phyloP scores from a whole-genome alignment of 2,113 vertebrate genomes.

The Podarcis raffonei region DNA sequence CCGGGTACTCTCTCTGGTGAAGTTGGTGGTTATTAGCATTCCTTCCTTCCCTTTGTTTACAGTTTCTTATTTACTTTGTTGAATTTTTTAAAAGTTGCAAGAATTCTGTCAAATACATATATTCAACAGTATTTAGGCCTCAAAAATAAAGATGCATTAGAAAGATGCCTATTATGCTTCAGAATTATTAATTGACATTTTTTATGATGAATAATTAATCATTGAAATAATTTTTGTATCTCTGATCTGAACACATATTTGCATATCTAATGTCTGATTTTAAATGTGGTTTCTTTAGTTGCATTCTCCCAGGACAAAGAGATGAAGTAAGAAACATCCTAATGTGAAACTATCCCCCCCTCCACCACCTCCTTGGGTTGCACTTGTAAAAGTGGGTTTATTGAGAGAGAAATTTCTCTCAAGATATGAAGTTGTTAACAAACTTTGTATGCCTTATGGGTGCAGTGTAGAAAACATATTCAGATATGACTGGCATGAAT shows the following conservation, averaged over 20 bases:
- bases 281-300: slow-evolving; percentile 81
- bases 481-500: slow-evolving; percentile 20
- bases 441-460: slow-evolving; percentile 60
- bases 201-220: slow-evolving; percentile 98
- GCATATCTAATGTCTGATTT: slow-evolving; percentile 93
- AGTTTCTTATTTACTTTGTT: slow-evolving; percentile 76
- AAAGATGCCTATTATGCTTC: slow-evolving; percentile 86
- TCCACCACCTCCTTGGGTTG: slow-evolving; percentile 29
- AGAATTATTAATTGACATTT: slow-evolving; percentile 97
- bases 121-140: slow-evolving; percentile 79
- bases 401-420: slow-evolving; percentile 59
- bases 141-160: slow-evolving; percentile 82
- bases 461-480: slow-evolving; percentile 39
- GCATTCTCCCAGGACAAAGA: slow-evolving; percentile 87
- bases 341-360: slow-evolving; percentile 71
- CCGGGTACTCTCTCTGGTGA: slow-evolving; percentile 46
- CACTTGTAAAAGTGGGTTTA: slow-evolving; percentile 66
- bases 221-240: slow-evolving; percentile 97
- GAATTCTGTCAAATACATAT: slow-evolving; percentile 75
- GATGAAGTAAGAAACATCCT: slow-evolving; percentile 79
- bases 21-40: slow-evolving; percentile 65
- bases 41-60: slow-evolving; percentile 71
- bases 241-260: slow-evolving; percentile 97
- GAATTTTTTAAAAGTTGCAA: slow-evolving; percentile 79
- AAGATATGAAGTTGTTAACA: slow-evolving; percentile 67